A percentile compares a stretch with the other conserved stretches of the same genome.
Evolutionary conservation across 2,797 vertebrate genomes (phyloP).

Genomic region (Buceros bicornis): DNA sequence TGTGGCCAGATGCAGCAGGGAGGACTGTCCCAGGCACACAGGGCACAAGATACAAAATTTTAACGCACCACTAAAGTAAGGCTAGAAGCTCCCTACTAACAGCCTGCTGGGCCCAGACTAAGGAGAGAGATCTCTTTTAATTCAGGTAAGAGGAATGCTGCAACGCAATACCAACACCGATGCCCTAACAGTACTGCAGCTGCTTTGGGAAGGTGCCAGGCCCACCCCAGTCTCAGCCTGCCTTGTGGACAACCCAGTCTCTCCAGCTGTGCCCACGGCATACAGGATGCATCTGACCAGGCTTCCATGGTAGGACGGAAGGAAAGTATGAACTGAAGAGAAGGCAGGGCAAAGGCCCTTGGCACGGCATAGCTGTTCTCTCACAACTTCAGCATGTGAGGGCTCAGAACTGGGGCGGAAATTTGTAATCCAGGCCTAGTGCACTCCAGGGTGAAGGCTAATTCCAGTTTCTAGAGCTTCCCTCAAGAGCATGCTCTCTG

Average conservation of each 20-base stretch:
- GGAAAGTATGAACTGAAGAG: not conserved
- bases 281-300: not conserved
- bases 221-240: not conserved
- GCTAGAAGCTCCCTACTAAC: not conserved
- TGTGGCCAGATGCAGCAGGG: not conserved
- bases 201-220: not conserved
- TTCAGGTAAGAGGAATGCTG: not conserved
- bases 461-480: not conserved
- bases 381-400: constrained; percentile 43
- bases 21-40: not conserved
- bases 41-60: not conserved
- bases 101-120: not conserved
- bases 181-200: not conserved
- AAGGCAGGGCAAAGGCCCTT: not conserved
- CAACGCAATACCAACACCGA: not conserved
- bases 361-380: not conserved
- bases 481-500: not conserved
- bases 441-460: not conserved
- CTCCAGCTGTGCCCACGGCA: not conserved
- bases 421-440: not conserved
- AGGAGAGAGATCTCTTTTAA: not conserved
- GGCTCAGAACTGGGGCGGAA: not conserved
- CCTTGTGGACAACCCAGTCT: rapidly evolving
- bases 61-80: not conserved
- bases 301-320: not conserved